phyloP scores from a whole-genome alignment of 1,140 invertebrate species.

The Battus philenor region DNA sequence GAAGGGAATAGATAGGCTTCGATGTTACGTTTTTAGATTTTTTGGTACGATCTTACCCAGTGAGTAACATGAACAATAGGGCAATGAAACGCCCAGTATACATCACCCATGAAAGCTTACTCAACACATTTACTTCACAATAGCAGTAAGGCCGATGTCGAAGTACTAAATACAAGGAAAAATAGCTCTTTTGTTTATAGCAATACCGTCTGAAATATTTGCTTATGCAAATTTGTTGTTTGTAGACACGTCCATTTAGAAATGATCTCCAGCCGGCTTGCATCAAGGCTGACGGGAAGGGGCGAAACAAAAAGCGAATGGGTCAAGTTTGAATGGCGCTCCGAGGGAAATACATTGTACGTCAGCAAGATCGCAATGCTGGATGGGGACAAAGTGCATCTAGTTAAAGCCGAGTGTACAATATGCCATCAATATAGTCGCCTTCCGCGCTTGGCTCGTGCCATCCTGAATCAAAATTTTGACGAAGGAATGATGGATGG shows the following conservation, averaged over 20 bases:
- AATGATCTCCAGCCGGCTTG: slow-evolving; percentile 22
- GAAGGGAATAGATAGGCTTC: too few relatives aligned
- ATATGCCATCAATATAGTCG: slow-evolving; percentile 58
- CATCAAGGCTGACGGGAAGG: slow-evolving; percentile 12
- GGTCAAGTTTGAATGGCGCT: slow-evolving; percentile 34
- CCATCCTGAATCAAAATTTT: slow-evolving; percentile 27
- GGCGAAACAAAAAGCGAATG: slow-evolving; percentile 12
- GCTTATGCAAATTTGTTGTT: slow-evolving; percentile 25
- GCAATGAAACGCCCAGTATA: slow-evolving; percentile 53
- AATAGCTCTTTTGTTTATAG: slow-evolving; percentile 4
- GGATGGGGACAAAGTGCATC: slow-evolving; percentile 55
- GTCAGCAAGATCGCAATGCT: slow-evolving; percentile 49
- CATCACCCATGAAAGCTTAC: slow-evolving; percentile 60
- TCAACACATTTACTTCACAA: slow-evolving; percentile 61
- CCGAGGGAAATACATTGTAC: slow-evolving; percentile 45
- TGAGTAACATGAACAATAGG: too few relatives aligned
- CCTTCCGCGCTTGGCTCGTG: slow-evolving; percentile 13
- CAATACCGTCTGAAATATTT: slow-evolving; percentile 1
- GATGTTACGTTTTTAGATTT: too few relatives aligned
- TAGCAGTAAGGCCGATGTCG: slow-evolving; percentile 22
- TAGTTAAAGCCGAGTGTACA: slow-evolving; percentile 45
- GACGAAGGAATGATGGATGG: slow-evolving; percentile 7
- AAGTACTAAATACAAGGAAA: slow-evolving; percentile 6
- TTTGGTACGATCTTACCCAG: too few relatives aligned
- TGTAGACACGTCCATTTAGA: slow-evolving; percentile 28